These are phyloP conservation scores for Dorcus parallelipipedus DNA, from an alignment of 2,888 invertebrate genomes.

Conservation along the genomic window DNA sequence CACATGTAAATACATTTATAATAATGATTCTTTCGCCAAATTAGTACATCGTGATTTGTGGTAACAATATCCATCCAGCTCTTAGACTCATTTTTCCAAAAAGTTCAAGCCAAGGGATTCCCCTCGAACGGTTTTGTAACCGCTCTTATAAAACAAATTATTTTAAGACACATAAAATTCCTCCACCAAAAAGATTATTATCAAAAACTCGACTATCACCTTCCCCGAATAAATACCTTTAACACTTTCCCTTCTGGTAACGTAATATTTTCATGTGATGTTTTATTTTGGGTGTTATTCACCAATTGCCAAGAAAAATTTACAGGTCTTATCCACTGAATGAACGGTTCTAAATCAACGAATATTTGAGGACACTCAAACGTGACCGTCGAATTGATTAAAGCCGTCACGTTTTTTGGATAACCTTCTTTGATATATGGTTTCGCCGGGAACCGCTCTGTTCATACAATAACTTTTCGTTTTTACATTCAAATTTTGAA, in stretches of 20 bases:
- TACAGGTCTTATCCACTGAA: conserved; percentile 70
- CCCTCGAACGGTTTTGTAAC: no score
- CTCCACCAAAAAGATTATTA: no score
- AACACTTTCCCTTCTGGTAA: conserved; percentile 9
- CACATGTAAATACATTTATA: no score
- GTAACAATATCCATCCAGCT: no score
- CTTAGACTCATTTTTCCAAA: no score
- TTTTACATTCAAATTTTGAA: not conserved
- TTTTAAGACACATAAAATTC: no score
- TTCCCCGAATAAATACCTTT: conserved; percentile 7
- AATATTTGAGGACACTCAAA: conserved; percentile 75
- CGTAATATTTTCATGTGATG: not conserved
- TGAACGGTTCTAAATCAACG: conserved; percentile 78
- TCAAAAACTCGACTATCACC: no score
- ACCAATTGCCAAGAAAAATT: conserved; percentile 31
- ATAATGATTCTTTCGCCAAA: not conserved
- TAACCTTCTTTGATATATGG: conserved; percentile 80
- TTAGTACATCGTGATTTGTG: not conserved
- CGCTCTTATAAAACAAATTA: no score
- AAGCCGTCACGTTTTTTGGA: conserved; percentile 77
- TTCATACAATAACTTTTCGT: conserved; percentile 13
- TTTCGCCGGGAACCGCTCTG: conserved; percentile 79
- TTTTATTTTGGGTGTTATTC: not conserved
- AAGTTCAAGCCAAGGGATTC: no score
- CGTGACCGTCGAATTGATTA: conserved; percentile 66